Base-by-base conservation (phyloP, 1,140 invertebrate genomes). In the Zaprionus gabonicus region DNA sequence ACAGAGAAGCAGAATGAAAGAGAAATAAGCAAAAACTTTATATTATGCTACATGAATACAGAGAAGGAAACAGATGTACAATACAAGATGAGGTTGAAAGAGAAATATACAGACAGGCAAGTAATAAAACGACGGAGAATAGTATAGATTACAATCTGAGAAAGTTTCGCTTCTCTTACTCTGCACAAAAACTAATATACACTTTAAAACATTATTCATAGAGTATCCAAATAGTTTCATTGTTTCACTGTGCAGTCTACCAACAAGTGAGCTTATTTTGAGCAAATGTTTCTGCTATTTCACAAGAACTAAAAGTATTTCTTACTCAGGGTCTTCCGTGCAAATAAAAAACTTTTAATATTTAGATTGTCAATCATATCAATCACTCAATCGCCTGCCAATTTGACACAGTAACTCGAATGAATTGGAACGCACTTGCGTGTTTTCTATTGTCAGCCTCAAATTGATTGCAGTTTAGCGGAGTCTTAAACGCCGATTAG, bases 401-500 rank as follows among this genome's bases (percentile, higher is more conserved):
- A 51, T 23, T 10, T 23, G 20, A 51, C 46, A 51, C 46, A 51
- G 46, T 25, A 13, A 23, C 10, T 49, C 41, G 41, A 49, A 10
- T 9, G 46, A 4, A 23, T 49, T 46, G 9, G 3, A 34, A 34
- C 31, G 41, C 15, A 15, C n/a, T 41, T 41, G 41, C 41, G 46
- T 20, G 20, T 51, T 46, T n/a, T 46, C 20, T 51, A 51, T 51
- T 20, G 46, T 25, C 15, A 46, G 20, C 10, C 12, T 10, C 20
- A 36, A 55, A 20, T 25, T 36, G 49, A 31, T 56, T 56, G 67
- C 41, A 41, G 56, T 64, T 57, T 64, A 28, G 51, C n/a, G n/a
- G 15, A 58, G 31, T 70, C 49, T 63, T 70, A 31, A 69, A 20
- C 31, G 17, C 5, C 57, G 57, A 34, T 75, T 75, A 70, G 57